Conservation (phyloP, 1,140 invertebrate species). For the Frieseomelitta varia region DNA sequence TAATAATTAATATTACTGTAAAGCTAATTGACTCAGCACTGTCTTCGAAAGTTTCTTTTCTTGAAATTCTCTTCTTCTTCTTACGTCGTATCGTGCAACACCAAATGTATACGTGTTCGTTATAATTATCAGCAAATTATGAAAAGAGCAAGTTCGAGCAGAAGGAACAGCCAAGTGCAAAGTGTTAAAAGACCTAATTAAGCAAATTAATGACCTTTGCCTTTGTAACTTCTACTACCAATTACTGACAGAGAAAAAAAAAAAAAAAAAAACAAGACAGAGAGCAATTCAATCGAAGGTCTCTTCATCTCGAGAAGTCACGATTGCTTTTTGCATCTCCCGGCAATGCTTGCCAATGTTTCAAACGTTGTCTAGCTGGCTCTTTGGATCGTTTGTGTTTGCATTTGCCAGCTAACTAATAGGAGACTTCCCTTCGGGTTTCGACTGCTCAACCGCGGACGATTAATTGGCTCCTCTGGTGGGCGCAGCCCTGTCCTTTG, state of each 20-base stretch:
- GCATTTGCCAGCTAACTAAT: background rate
- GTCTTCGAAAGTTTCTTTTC: too few species aligned
- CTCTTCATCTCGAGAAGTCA: background rate
- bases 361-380: background rate
- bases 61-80: too few species aligned
- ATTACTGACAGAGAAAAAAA: too few species aligned
- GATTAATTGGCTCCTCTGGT: slow-evolving; percentile 48
- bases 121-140: too few species aligned
- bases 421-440: slow-evolving; percentile 25
- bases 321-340: background rate
- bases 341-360: background rate
- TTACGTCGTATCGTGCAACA: too few species aligned
- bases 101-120: too few species aligned
- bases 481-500: slow-evolving; percentile 34
- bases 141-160: too few species aligned
- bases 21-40: too few species aligned
- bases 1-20: too few species aligned
- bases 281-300: background rate
- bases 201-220: background rate
- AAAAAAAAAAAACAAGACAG: background rate
- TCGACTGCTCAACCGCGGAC: slow-evolving; percentile 21
- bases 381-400: background rate
- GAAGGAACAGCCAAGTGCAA: too few species aligned
- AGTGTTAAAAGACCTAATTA: background rate
- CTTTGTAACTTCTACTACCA: background rate